Percentiles rank a stretch among this genome's conserved stretches.
phyloP scores from a whole-genome alignment of 2,888 invertebrate genomes.

The Ditula angustiorana region DNA sequence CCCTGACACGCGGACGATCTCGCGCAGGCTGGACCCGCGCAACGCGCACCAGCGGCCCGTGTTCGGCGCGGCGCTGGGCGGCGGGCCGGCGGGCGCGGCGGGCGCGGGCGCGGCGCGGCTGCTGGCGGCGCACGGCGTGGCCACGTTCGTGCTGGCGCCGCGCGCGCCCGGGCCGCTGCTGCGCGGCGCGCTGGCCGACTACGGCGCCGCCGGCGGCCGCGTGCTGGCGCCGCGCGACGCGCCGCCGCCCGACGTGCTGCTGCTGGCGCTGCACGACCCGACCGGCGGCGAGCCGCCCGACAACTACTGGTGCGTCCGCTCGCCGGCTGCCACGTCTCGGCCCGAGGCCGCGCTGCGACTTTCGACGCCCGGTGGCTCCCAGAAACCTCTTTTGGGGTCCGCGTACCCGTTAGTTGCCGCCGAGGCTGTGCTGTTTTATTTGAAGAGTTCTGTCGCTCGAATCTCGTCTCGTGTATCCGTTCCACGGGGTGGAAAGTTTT shows the following conservation, averaged over 20 bases:
- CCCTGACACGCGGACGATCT: no score
- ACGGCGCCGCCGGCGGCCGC: constrained; percentile 46
- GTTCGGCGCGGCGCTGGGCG: constrained; percentile 90
- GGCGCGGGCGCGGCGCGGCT: constrained; percentile 92
- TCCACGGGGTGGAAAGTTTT: no score
- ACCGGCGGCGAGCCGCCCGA: background rate
- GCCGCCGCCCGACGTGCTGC: constrained; percentile 87
- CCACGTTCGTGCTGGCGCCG: constrained; percentile 53
- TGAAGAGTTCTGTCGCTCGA: no score
- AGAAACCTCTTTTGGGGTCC: no score
- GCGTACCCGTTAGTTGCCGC: no score
- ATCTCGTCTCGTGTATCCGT: no score
- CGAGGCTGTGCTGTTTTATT: no score
- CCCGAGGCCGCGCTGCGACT: no score
- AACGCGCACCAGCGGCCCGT: constrained; percentile 96
- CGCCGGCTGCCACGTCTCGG: no score
- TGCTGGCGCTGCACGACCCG: constrained; percentile 74
- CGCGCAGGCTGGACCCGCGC: constrained; percentile 91
- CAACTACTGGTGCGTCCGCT: background rate
- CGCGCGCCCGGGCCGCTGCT: constrained; percentile 83
- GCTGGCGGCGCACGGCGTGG: constrained; percentile 91
- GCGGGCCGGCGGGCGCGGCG: constrained; percentile 77
- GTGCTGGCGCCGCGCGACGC: constrained; percentile 50
- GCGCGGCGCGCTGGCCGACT: constrained; percentile 61
- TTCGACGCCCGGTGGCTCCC: no score